These are phyloP conservation scores for Prochilodus magdalenae DNA, from an alignment of 2,113 vertebrate genomes.

Conservation along the genomic window DNA sequence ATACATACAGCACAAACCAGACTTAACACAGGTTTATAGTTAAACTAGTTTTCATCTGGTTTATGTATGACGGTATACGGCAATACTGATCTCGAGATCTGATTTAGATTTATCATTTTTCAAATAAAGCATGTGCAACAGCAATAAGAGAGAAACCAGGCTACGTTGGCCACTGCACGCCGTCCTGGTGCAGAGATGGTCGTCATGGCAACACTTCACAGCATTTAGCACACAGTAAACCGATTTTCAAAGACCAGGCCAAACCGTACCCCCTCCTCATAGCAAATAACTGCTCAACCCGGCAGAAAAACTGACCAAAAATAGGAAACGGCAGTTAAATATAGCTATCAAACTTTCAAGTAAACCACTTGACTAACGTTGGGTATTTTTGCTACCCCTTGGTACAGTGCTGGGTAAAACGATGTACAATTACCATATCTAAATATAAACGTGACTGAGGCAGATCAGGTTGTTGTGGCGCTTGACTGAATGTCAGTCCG, in stretches of 20 bases:
- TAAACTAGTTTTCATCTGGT: neutral
- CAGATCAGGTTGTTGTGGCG: neutral
- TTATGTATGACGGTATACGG: neutral
- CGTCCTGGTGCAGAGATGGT: constrained; percentile 44
- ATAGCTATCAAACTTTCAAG: neutral
- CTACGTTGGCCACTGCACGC: constrained; percentile 39
- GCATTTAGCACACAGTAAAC: constrained; percentile 55
- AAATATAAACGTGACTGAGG: neutral
- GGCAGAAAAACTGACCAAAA: constrained; percentile 1
- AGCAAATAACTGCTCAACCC: constrained; percentile 22
- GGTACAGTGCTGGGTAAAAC: neutral
- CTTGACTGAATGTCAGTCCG: neutral
- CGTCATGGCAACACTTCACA: constrained; percentile 48
- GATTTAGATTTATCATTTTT: neutral
- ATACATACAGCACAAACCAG: neutral
- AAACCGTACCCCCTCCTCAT: constrained; percentile 25
- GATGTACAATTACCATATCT: neutral
- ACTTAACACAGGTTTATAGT: neutral
- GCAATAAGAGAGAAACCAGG: constrained; percentile 38
- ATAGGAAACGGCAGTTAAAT: constrained; percentile 22
- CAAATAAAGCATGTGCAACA: neutral
- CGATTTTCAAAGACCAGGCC: constrained; percentile 51
- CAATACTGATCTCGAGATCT: neutral
- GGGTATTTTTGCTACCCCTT: neutral
- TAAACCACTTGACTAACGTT: neutral